These are phyloP conservation scores for Limenitis arthemis DNA, from an alignment of 2,888 invertebrate species.

Conservation along the genomic window DNA sequence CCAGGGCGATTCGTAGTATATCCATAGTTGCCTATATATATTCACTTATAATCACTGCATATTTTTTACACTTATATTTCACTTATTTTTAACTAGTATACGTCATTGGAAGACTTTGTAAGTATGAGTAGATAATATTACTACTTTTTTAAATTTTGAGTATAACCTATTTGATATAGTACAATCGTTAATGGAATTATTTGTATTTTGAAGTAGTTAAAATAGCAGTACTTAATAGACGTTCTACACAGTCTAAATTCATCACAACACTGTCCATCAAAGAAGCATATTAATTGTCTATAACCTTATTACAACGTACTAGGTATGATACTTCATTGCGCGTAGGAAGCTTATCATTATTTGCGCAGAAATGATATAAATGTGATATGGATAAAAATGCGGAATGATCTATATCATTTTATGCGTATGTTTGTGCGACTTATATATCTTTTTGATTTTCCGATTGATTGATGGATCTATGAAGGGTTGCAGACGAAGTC, in stretches of 20 bases:
- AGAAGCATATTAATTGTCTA: not conserved
- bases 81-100: conserved; percentile 8
- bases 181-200: too few relatives aligned
- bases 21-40: conserved; percentile 39
- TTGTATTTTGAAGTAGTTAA: not conserved
- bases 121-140: too few relatives aligned
- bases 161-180: not conserved
- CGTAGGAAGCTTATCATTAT: conserved; percentile 43
- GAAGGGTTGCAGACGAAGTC: too few relatives aligned
- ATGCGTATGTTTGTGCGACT: not conserved
- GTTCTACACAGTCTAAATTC: not conserved
- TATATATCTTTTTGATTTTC: not conserved
- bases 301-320: conserved; percentile 25
- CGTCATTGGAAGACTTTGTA: not conserved
- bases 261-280: conserved; percentile 18
- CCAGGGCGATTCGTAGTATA: conserved; percentile 42
- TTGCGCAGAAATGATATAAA: conserved; percentile 52
- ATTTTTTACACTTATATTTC: conserved; percentile 7
- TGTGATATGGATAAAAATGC: conserved; percentile 52
- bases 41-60: not conserved
- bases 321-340: conserved; percentile 30
- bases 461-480: not conserved
- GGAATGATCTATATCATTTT: conserved; percentile 18
- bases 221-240: not conserved
- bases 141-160: too few relatives aligned